Conservation (phyloP, 2,113 vertebrate genomes). For the Ibidorhyncha struthersii region DNA sequence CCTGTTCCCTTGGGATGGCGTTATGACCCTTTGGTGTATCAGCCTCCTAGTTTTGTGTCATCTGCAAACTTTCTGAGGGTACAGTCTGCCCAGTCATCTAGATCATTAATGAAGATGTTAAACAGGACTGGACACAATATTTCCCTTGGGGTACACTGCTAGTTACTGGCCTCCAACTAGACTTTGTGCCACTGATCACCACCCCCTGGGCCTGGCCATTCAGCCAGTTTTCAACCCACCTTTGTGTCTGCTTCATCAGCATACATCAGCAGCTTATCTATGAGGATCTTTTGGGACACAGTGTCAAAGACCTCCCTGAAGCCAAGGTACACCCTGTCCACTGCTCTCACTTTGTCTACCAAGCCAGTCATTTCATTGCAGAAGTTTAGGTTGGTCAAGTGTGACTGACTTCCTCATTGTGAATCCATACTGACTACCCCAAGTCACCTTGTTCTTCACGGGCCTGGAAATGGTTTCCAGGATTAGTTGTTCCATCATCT, state of each 20-base stretch:
- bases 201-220: neutral
- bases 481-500: neutral
- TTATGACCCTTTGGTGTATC: neutral
- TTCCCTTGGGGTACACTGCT: neutral
- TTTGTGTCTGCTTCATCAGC: neutral
- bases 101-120: neutral
- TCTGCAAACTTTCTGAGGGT: neutral
- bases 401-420: neutral
- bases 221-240: neutral
- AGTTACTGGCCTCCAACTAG: neutral
- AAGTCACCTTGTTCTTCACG: neutral
- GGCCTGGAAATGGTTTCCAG: neutral
- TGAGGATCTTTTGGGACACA: neutral
- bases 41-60: neutral
- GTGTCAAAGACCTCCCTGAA: neutral
- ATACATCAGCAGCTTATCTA: neutral
- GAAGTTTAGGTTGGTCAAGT: neutral
- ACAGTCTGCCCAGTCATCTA: neutral
- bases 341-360: neutral
- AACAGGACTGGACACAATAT: neutral
- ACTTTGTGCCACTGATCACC: neutral
- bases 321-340: neutral
- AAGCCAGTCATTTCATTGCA: neutral
- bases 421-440: neutral
- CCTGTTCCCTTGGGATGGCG: neutral